These are phyloP conservation scores for Aleiodes testaceus DNA, from an alignment of 2,888 invertebrate genomes.

Conservation along the genomic window DNA sequence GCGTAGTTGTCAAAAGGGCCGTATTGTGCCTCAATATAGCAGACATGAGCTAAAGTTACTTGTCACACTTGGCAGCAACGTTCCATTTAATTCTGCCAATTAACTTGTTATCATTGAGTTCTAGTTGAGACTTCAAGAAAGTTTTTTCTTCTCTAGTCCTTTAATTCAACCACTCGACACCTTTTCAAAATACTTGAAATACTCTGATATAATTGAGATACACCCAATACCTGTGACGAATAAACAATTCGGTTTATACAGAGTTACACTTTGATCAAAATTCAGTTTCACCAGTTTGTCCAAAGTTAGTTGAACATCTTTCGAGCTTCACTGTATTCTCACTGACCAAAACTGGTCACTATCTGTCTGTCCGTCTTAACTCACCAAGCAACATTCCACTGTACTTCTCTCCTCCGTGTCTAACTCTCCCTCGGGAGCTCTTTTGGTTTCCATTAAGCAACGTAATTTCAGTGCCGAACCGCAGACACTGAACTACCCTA, in stretches of 20 bases:
- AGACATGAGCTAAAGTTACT: no score
- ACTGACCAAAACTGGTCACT: constrained; percentile 43
- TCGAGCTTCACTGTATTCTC: constrained; percentile 30
- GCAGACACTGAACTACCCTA: constrained; percentile 53
- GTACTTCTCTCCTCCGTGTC: constrained; percentile 39
- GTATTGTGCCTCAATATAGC: no score
- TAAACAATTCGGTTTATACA: not conserved
- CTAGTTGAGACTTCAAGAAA: no score
- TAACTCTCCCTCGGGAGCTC: constrained; percentile 5
- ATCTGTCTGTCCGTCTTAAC: constrained; percentile 44
- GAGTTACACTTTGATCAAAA: constrained; percentile 1
- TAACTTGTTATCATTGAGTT: no score
- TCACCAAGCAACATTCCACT: constrained; percentile 41
- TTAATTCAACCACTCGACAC: no score
- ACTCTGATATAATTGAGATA: no score
- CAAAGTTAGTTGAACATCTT: constrained; percentile 19
- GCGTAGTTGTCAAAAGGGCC: no score
- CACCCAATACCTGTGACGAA: no score
- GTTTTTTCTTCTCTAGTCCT: no score
- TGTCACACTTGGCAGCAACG: no score
- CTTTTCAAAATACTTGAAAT: no score
- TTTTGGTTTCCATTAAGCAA: constrained; percentile 57
- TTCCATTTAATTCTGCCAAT: no score
- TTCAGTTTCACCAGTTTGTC: constrained; percentile 12
- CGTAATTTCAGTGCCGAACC: constrained; percentile 61